A percentile compares a stretch with the other conserved stretches of the same genome.
phyloP scores from a whole-genome alignment of 1,140 invertebrate species.

The Frieseomelitta varia region DNA sequence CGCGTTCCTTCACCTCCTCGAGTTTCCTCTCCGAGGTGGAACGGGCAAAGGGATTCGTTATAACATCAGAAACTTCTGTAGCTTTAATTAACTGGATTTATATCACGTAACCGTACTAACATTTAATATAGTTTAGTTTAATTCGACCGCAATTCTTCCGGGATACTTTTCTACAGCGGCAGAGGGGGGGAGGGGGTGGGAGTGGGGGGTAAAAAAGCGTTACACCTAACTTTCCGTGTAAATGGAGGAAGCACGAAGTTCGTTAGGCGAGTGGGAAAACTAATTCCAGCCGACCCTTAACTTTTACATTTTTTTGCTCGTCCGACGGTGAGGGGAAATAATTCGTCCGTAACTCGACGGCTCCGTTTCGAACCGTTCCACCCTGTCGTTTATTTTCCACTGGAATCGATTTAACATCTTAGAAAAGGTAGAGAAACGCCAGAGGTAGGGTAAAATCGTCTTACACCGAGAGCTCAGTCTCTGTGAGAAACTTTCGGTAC shows the following conservation, averaged over 20 bases:
- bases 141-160: constrained; percentile 26
- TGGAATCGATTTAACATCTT: constrained; percentile 14
- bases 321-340: background rate
- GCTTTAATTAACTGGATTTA: constrained; percentile 48
- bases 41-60: constrained; percentile 22
- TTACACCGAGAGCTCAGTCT: too few species aligned
- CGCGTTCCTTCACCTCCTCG: background rate
- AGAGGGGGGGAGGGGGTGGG: too few species aligned
- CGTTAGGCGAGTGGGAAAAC: constrained; percentile 24
- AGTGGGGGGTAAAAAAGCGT: too few species aligned
- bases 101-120: constrained; percentile 39
- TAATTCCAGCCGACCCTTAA: constrained; percentile 24
- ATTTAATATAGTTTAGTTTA: constrained; percentile 47
- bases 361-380: constrained; percentile 6
- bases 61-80: constrained; percentile 8
- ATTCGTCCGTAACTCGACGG: constrained; percentile 13
- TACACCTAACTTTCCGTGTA: constrained; percentile 23
- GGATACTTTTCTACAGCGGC: constrained; percentile 4
- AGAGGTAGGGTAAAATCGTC: background rate
- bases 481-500: too few species aligned
- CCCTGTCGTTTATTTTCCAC: constrained; percentile 9
- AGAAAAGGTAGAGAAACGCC: background rate
- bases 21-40: background rate
- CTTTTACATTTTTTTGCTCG: background rate
- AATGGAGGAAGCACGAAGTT: constrained; percentile 26